Evolutionary conservation across 2,113 vertebrate genomes (phyloP).

Genomic region (Nanorana parkeri): DNA sequence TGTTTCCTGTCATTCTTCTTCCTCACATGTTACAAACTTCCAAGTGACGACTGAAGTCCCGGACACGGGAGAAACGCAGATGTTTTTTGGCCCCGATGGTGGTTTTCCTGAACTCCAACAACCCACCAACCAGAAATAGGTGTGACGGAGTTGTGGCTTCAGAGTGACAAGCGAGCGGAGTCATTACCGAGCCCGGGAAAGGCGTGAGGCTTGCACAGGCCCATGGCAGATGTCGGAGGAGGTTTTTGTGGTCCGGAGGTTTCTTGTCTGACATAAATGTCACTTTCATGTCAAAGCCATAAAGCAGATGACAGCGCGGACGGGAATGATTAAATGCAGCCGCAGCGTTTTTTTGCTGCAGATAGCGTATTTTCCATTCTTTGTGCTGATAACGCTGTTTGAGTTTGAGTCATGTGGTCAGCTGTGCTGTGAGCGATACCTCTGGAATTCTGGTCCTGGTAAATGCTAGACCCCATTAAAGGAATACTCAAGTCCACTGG

Average conservation of each 20-base stretch:
- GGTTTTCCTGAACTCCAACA: not conserved
- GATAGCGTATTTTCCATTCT: no score
- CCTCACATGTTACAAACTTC: no score
- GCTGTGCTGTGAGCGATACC: no score
- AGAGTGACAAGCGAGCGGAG: not conserved
- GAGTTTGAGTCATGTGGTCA: no score
- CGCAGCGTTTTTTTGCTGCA: no score
- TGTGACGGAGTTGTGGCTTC: conserved; percentile 8
- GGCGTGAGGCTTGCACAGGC: not conserved
- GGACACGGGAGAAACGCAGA: not conserved
- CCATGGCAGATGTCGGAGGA: conserved; percentile 12
- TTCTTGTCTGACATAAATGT: not conserved
- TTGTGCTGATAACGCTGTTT: no score
- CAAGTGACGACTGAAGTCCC: no score
- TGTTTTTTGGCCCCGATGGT: not conserved
- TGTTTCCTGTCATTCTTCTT: no score
- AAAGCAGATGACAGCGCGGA: not conserved
- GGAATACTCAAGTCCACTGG: no score
- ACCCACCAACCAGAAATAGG: not conserved
- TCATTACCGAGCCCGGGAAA: not conserved
- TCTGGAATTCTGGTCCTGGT: no score
- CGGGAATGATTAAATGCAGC: no score
- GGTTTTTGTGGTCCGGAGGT: not conserved
- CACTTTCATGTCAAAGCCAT: not conserved
- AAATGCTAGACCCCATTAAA: no score